Evolutionary conservation across 2,113 vertebrate genomes (phyloP), one percentile per base, ranked within the genome.

Genomic region (Nannobrachium achirus): DNA sequence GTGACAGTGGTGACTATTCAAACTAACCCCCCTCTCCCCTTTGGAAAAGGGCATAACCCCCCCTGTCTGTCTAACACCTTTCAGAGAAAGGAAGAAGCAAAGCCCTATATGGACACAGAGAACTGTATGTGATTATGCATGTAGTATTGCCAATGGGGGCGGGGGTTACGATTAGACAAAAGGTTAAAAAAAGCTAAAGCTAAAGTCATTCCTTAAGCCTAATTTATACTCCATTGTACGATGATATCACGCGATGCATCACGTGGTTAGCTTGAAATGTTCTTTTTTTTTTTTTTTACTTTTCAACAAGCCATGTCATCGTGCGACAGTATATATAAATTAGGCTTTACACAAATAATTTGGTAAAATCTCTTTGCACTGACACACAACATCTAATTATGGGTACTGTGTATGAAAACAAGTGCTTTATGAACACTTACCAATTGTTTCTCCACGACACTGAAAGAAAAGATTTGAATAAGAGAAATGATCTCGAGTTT

Each of bases 81-180:
- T 91, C 84, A 89, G 88, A 90, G 89, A 91, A 91, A 91, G 90
- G 89, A 88, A 86, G 92, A 91, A 89, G 90, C 90, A 90, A 90
- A 93, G 90, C 89, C 92, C 84, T 82, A 79, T 73, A 44, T 59
- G 89, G 85, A 91, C 88, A 90, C 82, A 88, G 85, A 83, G 81
- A 77, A 79, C 81, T 79, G 69, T 80, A 79, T 74, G 69, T 41
- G 61, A 62, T 69, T 69, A 63, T 89, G 88, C 79, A 85, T 89
- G 86, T 79, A 78, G 82, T 76, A 84, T 73, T 81, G 80, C 66
- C 84, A 71, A 70, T 76, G 79, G 80, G 53, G 25, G 40, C 20
- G 67, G 49, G 40, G n/a, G n/a, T n/a, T n/a, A n/a, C n/a, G 80
- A 81, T 84, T 88, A 88, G 80, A 88, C 25, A 5, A 89, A 90